A percentile compares a stretch with the other conserved stretches of the same genome.
Evolutionary conservation across 2,888 invertebrate genomes (phyloP).

Genomic region (Cheilosia vernalis): DNA sequence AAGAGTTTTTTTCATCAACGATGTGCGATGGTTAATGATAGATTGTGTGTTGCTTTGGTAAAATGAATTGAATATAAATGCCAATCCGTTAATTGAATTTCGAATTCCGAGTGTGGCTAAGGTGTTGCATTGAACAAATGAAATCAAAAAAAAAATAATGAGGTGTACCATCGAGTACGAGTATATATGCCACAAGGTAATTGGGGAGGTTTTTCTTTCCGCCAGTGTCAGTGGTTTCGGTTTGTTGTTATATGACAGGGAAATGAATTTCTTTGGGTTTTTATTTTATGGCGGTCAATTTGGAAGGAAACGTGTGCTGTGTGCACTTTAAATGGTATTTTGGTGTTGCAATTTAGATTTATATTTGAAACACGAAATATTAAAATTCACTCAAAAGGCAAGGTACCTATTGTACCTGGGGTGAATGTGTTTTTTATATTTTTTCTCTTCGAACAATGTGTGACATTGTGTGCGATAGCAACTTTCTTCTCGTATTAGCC

Average conservation of each 20-base stretch:
- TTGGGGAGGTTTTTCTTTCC: constrained; percentile 27
- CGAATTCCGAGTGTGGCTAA: constrained; percentile 40
- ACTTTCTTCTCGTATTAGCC: constrained; percentile 35
- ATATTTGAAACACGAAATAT: constrained; percentile 46
- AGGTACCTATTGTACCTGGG: not conserved
- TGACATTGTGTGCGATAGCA: constrained; percentile 26
- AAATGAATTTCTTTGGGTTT: constrained; percentile 47
- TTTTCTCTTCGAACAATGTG: not conserved
- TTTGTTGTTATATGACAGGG: constrained; percentile 20
- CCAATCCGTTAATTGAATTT: constrained; percentile 49
- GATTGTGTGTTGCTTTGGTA: constrained; percentile 16
- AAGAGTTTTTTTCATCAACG: not conserved
- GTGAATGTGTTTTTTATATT: constrained; percentile 12
- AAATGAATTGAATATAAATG: constrained; percentile 21
- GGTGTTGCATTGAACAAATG: constrained; percentile 41
- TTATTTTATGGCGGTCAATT: constrained; percentile 3
- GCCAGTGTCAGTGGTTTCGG: constrained; percentile 2
- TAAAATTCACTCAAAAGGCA: not conserved
- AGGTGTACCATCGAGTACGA: not conserved
- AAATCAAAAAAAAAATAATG: constrained; percentile 1
- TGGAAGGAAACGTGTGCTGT: constrained; percentile 33
- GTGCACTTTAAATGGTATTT: constrained; percentile 6
- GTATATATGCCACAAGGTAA: constrained; percentile 17
- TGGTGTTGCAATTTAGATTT: constrained; percentile 38
- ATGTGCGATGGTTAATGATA: constrained; percentile 48